Conservation (phyloP, 2,797 vertebrate genomes). For the Lithobates pipiens region DNA sequence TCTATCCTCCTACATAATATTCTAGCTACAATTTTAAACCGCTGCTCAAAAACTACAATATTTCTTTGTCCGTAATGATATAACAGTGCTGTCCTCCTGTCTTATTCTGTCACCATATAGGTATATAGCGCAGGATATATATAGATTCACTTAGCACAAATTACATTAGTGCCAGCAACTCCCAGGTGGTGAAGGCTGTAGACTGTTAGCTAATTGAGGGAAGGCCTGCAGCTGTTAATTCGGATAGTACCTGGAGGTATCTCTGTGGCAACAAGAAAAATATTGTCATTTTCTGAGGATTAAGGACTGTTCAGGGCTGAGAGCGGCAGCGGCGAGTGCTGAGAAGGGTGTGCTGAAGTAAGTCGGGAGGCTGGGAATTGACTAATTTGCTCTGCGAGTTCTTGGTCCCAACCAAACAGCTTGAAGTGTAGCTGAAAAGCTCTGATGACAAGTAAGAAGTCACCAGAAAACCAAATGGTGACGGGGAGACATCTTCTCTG, state of each 20-base stretch:
- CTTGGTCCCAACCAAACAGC: constrained; percentile 55
- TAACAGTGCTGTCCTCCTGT: constrained; percentile 15
- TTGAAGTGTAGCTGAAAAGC: constrained; percentile 19
- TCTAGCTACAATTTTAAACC: constrained; percentile 23
- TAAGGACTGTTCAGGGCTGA: constrained; percentile 4
- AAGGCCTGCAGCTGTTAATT: constrained; percentile 44
- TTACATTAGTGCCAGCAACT: constrained; percentile 50
- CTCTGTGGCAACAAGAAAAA: constrained; percentile 57
- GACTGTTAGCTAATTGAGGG: constrained; percentile 51
- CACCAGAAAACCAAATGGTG: constrained; percentile 4
- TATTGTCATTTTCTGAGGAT: constrained; percentile 15
- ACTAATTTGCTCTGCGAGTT: constrained; percentile 58
- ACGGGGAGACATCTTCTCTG: neutral
- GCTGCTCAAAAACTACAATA: constrained; percentile 14
- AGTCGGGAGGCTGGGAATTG: constrained; percentile 46
- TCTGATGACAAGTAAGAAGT: constrained; percentile 28
- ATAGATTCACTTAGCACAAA: constrained; percentile 55
- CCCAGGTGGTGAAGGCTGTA: constrained; percentile 58
- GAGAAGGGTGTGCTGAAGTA: constrained; percentile 2
- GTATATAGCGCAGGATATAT: constrained; percentile 50
- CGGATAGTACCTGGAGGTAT: neutral
- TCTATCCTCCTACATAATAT: constrained; percentile 30
- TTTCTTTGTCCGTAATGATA: constrained; percentile 19
- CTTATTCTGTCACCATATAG: constrained; percentile 36
- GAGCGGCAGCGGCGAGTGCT: neutral